phyloP scores from a whole-genome alignment of 1,140 invertebrate species.

The Panagrolaimus sp. region DNA sequence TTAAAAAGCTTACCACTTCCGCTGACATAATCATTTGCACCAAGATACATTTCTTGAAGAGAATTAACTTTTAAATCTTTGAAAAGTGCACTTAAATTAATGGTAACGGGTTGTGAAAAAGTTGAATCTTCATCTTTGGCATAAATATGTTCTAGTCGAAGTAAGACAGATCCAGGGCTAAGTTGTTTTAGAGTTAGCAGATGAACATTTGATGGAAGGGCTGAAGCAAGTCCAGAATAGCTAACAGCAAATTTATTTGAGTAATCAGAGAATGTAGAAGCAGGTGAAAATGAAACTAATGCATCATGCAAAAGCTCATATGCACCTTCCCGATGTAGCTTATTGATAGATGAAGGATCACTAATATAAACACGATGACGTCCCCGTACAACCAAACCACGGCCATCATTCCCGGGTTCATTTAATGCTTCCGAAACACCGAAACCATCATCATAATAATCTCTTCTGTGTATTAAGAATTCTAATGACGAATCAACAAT shows the following conservation, averaged over 20 bases:
- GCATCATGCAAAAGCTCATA: constrained; percentile 1
- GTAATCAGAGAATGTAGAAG: background rate
- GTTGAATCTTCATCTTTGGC: background rate
- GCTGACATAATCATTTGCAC: constrained; percentile 3
- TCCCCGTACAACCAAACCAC: constrained; percentile 73
- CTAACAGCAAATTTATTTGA: background rate
- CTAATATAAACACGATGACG: constrained; percentile 59
- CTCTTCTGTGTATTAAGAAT: constrained; percentile 70
- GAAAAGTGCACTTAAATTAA: background rate
- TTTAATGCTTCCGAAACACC: constrained; percentile 86
- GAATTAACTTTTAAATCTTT: background rate
- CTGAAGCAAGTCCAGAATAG: background rate
- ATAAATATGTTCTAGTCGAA: constrained; percentile 10
- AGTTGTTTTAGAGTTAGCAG: background rate
- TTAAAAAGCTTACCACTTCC: no score
- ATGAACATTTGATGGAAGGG: background rate
- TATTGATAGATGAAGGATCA: constrained; percentile 16
- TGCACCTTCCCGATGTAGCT: background rate
- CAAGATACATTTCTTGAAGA: background rate
- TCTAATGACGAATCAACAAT: background rate
- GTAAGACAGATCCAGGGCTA: background rate
- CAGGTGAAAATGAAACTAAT: background rate
- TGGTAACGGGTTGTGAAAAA: background rate
- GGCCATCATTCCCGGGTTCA: constrained; percentile 67
- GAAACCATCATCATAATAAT: constrained; percentile 74